Evolutionary conservation across 2,888 invertebrate species (phyloP).

Genomic region (Dolichomitus sp.): DNA sequence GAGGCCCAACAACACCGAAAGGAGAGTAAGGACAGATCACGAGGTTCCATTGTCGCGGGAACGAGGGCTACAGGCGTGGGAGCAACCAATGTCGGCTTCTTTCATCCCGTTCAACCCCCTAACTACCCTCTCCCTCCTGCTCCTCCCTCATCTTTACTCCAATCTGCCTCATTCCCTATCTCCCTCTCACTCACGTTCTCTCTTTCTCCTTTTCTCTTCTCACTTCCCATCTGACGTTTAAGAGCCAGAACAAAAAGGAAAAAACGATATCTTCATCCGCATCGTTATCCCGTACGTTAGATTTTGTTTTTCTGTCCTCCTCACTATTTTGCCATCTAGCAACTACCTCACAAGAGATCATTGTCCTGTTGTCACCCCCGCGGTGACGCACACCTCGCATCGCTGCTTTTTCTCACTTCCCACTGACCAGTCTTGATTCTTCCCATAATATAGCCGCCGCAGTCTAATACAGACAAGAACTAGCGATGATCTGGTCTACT

Average conservation of each 20-base stretch:
- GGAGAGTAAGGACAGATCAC: constrained; percentile 76
- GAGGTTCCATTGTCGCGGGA: constrained; percentile 79
- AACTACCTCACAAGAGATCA: constrained; percentile 56
- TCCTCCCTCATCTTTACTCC: constrained; percentile 42
- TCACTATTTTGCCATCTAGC: constrained; percentile 53
- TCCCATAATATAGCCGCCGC: constrained; percentile 6
- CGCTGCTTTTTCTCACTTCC: constrained; percentile 30
- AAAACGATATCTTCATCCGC: constrained; percentile 39
- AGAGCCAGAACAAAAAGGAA: not conserved
- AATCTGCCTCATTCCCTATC: constrained; percentile 55
- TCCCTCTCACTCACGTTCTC: constrained; percentile 66
- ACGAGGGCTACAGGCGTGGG: constrained; percentile 81
- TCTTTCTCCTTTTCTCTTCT: constrained; percentile 20
- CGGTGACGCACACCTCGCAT: constrained; percentile 40
- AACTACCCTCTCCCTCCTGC: constrained; percentile 65
- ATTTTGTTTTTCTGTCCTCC: constrained; percentile 7
- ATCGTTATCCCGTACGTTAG: constrained; percentile 34
- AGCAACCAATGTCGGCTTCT: constrained; percentile 81
- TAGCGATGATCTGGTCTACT: not conserved
- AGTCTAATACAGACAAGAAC: not conserved
- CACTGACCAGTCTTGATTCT: constrained; percentile 30
- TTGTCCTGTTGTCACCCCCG: constrained; percentile 63
- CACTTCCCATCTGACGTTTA: constrained; percentile 23
- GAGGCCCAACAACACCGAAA: constrained; percentile 54
- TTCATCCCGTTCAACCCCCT: constrained; percentile 80